Evolutionary conservation across 2,113 vertebrate genomes (phyloP).

Genomic region (Ammodytes dubius): DNA sequence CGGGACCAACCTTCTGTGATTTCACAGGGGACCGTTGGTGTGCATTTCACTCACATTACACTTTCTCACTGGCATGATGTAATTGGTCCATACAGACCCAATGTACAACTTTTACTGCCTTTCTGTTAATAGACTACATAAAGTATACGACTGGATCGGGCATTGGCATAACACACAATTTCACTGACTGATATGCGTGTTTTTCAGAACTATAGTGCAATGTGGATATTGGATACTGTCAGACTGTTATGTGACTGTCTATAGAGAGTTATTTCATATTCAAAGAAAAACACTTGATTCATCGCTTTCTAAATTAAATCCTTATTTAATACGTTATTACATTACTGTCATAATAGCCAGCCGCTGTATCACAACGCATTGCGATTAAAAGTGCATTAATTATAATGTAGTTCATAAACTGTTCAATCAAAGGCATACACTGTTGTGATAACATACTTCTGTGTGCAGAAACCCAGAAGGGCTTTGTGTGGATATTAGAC

Average conservation of each 20-base stretch:
- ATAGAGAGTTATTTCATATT: neutral
- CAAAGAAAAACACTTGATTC: conserved; percentile 4
- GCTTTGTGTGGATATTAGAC: conserved; percentile 5
- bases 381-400: conserved; percentile 39
- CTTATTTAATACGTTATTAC: conserved; percentile 9
- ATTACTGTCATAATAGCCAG: conserved; percentile 21
- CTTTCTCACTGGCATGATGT: no score
- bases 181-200: neutral
- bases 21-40: no score
- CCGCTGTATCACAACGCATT: conserved; percentile 5
- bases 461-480: neutral
- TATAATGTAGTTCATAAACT: conserved; percentile 32
- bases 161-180: neutral
- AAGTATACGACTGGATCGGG: no score
- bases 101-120: no score
- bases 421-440: neutral
- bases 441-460: neutral
- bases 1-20: no score
- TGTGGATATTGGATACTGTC: neutral
- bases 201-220: neutral
- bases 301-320: conserved; percentile 26
- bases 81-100: no score
- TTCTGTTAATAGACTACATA: neutral
- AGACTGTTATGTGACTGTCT: neutral
- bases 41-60: no score